Percentiles rank a stretch among this genome's conserved stretches.
phyloP scores from a whole-genome alignment of 1,140 invertebrate species.

The Melipona quadrifasciata region DNA sequence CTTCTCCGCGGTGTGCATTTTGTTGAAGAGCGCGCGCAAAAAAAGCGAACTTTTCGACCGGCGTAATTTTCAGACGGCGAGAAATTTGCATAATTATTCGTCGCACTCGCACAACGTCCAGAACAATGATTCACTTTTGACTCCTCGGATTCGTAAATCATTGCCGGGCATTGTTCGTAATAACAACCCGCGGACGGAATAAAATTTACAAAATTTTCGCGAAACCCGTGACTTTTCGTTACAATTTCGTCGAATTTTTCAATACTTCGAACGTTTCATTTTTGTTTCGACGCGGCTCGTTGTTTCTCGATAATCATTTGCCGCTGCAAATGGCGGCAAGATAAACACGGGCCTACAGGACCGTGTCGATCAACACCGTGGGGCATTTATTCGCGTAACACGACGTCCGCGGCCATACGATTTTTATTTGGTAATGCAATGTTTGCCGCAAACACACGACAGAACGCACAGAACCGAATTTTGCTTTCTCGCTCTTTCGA shows the following conservation, averaged over 20 bases:
- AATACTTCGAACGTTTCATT: not conserved
- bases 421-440: not conserved
- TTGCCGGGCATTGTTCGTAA: not conserved
- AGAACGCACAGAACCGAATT: not conserved
- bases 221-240: too few relatives aligned
- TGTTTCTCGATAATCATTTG: not conserved
- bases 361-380: not conserved
- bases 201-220: not conserved
- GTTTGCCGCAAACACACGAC: not conserved
- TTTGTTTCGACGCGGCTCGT: not conserved
- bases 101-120: not conserved
- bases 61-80: not conserved
- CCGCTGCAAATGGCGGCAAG: not conserved
- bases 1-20: too few relatives aligned
- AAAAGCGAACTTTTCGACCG: not conserved
- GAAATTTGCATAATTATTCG: not conserved
- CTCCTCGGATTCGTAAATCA: not conserved
- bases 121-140: not conserved
- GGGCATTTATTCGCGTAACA: not conserved
- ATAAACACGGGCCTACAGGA: slow-evolving; percentile 2
- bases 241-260: too few relatives aligned
- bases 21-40: not conserved
- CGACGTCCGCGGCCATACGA: not conserved
- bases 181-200: too few relatives aligned
- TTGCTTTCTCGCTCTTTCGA: not conserved